phyloP scores from a whole-genome alignment of 2,888 invertebrate genomes.

The Spodoptera exigua region DNA sequence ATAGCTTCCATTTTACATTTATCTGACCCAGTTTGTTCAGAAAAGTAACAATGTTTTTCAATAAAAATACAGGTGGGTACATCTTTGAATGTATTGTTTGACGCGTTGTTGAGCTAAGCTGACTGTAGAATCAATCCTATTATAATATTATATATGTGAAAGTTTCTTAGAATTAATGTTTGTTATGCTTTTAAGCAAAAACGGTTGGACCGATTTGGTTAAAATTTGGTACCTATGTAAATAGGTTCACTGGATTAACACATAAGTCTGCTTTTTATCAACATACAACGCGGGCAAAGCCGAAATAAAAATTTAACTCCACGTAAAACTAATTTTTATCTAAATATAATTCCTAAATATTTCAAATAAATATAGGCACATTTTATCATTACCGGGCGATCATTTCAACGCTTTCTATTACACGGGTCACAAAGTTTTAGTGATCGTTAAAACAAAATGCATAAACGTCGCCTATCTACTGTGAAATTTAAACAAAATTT shows the following conservation, averaged over 20 bases:
- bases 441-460: conserved; percentile 70
- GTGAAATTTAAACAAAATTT: conserved; percentile 62
- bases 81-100: conserved; percentile 20
- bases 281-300: no score
- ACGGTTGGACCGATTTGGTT: no score
- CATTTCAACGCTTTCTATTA: conserved; percentile 67
- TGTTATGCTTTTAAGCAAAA: no score
- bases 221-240: no score
- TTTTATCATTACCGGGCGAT: conserved; percentile 63
- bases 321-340: conserved; percentile 46
- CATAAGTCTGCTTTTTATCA: no score
- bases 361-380: conserved; percentile 57
- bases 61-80: conserved; percentile 36
- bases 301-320: conserved; percentile 54
- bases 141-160: no score
- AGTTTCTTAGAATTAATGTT: no score
- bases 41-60: conserved; percentile 29
- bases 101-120: no score
- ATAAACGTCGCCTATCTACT: conserved; percentile 60
- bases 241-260: no score
- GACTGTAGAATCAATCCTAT: no score
- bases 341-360: conserved; percentile 39
- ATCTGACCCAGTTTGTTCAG: conserved; percentile 56
- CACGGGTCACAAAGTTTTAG: conserved; percentile 71
- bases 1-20: conserved; percentile 47